phyloP scores from a whole-genome alignment of 2,888 invertebrate species.

The Adelphocoris suturalis region DNA sequence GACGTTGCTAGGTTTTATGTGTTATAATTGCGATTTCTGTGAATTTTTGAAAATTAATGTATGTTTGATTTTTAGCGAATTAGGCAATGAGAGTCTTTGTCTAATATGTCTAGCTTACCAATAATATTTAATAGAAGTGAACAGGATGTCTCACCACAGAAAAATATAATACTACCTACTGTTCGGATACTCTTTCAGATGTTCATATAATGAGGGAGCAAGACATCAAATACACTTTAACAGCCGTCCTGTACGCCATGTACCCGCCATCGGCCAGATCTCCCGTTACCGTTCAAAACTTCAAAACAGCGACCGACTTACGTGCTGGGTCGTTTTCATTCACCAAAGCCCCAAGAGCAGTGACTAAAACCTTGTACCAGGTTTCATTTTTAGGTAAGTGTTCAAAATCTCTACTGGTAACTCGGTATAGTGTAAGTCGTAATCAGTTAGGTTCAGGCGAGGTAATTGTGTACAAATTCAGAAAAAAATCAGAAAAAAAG shows the following conservation, averaged over 20 bases:
- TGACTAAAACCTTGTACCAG: slow-evolving; percentile 89
- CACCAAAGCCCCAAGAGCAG: slow-evolving; percentile 84
- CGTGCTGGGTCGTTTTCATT: slow-evolving; percentile 91
- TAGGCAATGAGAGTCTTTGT: no score
- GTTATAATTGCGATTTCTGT: no score
- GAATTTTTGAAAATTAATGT: no score
- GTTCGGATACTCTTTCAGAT: slow-evolving; percentile 81
- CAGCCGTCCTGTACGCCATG: slow-evolving; percentile 92
- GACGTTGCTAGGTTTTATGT: no score
- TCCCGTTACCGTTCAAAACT: slow-evolving; percentile 84
- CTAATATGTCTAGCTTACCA: no score
- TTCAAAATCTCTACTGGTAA: not conserved
- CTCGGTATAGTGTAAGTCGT: not conserved
- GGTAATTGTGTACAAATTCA: no score
- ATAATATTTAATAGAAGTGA: no score
- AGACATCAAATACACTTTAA: slow-evolving; percentile 94
- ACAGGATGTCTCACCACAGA: no score
- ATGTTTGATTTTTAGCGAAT: no score
- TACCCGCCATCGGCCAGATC: slow-evolving; percentile 87
- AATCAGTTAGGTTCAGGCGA: not conserved
- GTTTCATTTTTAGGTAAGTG: slow-evolving; percentile 87
- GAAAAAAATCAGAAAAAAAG: no score
- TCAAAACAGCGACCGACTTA: slow-evolving; percentile 86
- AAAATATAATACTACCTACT: no score
- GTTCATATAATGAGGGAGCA: slow-evolving; percentile 92